These are phyloP conservation scores for Stenolophus ochropezus DNA, from an alignment of 2,888 invertebrate genomes.

Conservation along the genomic window DNA sequence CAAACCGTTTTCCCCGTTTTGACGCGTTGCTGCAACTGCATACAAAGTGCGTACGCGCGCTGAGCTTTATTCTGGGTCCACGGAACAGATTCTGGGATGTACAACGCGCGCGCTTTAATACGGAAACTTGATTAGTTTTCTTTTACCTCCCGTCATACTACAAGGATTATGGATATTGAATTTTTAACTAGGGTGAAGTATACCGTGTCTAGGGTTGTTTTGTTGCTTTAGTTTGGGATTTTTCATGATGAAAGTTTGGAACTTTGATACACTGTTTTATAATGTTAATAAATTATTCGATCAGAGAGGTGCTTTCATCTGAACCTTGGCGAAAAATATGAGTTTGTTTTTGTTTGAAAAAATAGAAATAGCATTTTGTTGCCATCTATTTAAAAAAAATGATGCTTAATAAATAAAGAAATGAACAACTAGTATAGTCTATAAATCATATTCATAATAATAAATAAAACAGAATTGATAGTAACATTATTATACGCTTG, in stretches of 20 bases:
- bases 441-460: background rate
- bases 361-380: no score
- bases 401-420: no score
- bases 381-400: no score
- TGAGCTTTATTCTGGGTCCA: background rate
- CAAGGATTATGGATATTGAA: constrained; percentile 18
- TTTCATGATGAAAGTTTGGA: background rate
- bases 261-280: background rate
- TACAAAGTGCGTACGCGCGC: background rate
- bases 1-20: background rate
- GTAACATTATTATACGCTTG: background rate
- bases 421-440: no score
- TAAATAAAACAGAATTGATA: background rate
- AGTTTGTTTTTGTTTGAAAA: background rate
- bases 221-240: background rate
- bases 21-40: background rate
- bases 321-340: background rate
- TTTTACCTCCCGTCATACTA: background rate
- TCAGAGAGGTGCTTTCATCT: background rate
- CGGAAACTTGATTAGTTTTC: constrained; percentile 12
- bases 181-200: constrained; percentile 19
- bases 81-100: no score
- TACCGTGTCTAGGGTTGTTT: background rate
- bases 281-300: background rate
- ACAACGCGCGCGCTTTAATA: background rate